Percentiles rank a stretch among this genome's conserved stretches.
Evolutionary conservation across 2,113 vertebrate species (phyloP).

Genomic region (Siniperca knerii): DNA sequence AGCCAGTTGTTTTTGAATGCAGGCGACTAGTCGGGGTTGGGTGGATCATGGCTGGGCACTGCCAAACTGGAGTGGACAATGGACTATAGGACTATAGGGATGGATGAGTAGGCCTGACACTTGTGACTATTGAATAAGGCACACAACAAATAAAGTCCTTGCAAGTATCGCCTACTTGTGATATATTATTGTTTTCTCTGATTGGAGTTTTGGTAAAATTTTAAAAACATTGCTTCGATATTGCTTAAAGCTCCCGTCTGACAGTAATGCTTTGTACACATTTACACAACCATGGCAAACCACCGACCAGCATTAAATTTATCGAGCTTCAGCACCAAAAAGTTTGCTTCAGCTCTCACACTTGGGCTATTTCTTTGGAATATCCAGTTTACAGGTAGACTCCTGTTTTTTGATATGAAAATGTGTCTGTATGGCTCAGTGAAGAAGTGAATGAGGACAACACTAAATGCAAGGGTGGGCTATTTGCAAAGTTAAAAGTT

Average conservation of each 20-base stretch:
- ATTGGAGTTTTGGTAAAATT: too few species aligned
- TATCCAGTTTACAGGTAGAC: conserved; percentile 14
- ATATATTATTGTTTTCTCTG: too few species aligned
- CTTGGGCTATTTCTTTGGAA: conserved; percentile 33
- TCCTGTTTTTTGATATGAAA: conserved; percentile 10
- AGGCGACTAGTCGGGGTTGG: too few species aligned
- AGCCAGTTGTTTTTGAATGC: background rate
- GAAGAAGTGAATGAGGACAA: conserved; percentile 6
- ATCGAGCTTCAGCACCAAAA: conserved; percentile 48
- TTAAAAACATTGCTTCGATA: too few species aligned
- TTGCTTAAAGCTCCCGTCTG: too few species aligned
- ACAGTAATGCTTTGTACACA: background rate
- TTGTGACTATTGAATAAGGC: background rate
- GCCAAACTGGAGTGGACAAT: conserved; percentile 5
- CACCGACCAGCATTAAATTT: conserved; percentile 37
- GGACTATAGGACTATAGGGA: background rate
- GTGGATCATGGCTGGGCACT: background rate
- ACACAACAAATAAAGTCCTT: background rate
- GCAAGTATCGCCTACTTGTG: too few species aligned
- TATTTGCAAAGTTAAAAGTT: background rate
- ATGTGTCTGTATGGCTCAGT: conserved; percentile 12
- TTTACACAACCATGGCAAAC: conserved; percentile 21
- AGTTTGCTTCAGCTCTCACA: conserved; percentile 12
- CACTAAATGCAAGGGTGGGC: background rate
- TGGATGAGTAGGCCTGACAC: conserved; percentile 9